These are phyloP conservation scores for Actinemys pallida DNA, from an alignment of 2,113 vertebrate species.

Conservation along the genomic window DNA sequence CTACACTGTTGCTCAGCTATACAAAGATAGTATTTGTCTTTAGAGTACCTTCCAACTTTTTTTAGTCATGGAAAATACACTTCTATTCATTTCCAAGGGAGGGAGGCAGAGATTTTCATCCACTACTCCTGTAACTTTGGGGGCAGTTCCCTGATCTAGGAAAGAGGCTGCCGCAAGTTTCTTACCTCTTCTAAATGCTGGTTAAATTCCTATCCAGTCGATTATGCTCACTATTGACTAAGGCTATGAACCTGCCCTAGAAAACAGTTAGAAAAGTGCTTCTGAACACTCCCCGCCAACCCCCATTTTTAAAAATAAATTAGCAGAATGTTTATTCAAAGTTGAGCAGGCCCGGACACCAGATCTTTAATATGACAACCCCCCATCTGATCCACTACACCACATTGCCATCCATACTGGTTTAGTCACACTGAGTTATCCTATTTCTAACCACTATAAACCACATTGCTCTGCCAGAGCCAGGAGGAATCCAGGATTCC, in stretches of 20 bases:
- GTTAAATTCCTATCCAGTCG: not conserved
- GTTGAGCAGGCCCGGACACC: not conserved
- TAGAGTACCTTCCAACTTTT: not conserved
- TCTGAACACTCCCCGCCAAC: not conserved
- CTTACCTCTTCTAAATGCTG: not conserved
- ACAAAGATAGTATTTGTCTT: not conserved
- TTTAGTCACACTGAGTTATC: not conserved
- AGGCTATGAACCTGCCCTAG: too few relatives aligned
- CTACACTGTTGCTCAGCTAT: not conserved
- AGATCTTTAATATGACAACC: rapidly evolving
- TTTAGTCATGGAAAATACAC: too few relatives aligned
- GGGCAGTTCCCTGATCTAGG: not conserved
- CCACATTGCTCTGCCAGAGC: not conserved
- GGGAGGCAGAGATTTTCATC: not conserved
- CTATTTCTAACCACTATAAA: not conserved
- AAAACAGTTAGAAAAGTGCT: not conserved
- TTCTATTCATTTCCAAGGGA: not conserved
- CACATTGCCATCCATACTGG: not conserved
- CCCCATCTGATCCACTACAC: not conserved
- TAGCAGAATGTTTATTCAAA: not conserved
- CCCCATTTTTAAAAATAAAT: not conserved
- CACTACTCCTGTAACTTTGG: not conserved
- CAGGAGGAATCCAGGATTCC: not conserved
- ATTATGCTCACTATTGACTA: not conserved
- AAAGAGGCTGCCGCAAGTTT: not conserved